phyloP scores from a whole-genome alignment of 2,888 invertebrate species.

The Andrena dorsata region DNA sequence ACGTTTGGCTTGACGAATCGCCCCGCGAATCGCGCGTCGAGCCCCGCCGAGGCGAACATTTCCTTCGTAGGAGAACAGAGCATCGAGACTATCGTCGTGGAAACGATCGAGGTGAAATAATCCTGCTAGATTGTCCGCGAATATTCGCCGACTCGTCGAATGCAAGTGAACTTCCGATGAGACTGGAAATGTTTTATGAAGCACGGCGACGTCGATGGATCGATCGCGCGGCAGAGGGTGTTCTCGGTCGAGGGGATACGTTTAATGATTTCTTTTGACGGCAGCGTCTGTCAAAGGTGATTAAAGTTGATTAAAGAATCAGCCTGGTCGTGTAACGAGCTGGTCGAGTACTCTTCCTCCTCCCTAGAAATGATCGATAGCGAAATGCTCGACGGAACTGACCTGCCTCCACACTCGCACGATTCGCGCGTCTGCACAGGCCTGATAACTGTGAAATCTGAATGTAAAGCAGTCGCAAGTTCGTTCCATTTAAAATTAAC shows the following conservation, averaged over 20 bases:
- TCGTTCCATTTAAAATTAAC: not conserved
- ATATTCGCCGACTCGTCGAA: too few species aligned
- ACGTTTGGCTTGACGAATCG: conserved; percentile 61
- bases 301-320: conserved; percentile 47
- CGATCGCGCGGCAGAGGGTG: conserved; percentile 11
- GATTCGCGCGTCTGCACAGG: conserved; percentile 48
- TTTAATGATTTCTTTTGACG: conserved; percentile 43
- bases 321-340: conserved; percentile 56
- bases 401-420: conserved; percentile 69
- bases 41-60: conserved; percentile 2
- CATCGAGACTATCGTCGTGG: not conserved
- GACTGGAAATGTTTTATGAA: conserved; percentile 5
- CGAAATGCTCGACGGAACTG: conserved; percentile 61
- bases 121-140: too few species aligned
- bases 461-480: not conserved
- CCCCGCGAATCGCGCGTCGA: conserved; percentile 43
- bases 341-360: conserved; percentile 42
- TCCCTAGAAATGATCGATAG: conserved; percentile 67
- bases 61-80: not conserved
- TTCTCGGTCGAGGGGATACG: conserved; percentile 24
- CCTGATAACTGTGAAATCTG: not conserved
- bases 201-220: not conserved
- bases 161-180: not conserved
- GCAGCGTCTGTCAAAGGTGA: conserved; percentile 33
- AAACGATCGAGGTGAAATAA: too few species aligned